Evolutionary conservation across 1,140 invertebrate species (phyloP).

Genomic region (Branchinecta lynchi): DNA sequence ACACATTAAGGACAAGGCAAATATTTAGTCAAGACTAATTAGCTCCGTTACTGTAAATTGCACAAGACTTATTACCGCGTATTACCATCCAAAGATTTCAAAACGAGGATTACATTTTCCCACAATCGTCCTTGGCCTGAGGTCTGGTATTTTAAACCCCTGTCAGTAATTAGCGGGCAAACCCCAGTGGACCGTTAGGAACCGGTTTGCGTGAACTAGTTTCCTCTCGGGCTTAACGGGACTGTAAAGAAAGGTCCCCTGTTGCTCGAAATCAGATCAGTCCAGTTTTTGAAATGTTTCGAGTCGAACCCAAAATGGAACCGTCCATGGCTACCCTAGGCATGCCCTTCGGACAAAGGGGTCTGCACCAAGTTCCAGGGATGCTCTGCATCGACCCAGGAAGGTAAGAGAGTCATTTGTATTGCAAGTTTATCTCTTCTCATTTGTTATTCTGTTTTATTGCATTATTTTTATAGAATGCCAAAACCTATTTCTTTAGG

Average conservation of each 20-base stretch:
- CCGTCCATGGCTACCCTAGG: background rate
- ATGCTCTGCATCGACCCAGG: background rate
- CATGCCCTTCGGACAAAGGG: background rate
- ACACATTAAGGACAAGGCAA: no score
- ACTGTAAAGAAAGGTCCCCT: background rate
- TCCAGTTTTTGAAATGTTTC: background rate
- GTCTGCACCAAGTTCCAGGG: background rate
- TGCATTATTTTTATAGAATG: no score
- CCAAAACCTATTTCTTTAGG: no score
- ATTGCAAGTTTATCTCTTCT: background rate
- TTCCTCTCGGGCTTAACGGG: no score
- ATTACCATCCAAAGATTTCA: no score
- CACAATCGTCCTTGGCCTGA: no score
- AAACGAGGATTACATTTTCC: no score
- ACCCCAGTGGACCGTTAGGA: background rate
- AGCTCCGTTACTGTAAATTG: no score
- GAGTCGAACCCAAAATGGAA: constrained; percentile 2
- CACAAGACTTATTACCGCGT: no score
- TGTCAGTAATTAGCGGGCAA: background rate
- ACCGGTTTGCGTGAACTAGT: background rate
- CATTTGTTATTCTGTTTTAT: background rate
- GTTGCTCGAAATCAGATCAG: background rate
- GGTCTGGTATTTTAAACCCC: no score
- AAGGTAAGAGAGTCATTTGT: background rate
- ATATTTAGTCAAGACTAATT: no score